phyloP scores from a whole-genome alignment of 2,113 vertebrate species.

The Nesoenas mayeri region DNA sequence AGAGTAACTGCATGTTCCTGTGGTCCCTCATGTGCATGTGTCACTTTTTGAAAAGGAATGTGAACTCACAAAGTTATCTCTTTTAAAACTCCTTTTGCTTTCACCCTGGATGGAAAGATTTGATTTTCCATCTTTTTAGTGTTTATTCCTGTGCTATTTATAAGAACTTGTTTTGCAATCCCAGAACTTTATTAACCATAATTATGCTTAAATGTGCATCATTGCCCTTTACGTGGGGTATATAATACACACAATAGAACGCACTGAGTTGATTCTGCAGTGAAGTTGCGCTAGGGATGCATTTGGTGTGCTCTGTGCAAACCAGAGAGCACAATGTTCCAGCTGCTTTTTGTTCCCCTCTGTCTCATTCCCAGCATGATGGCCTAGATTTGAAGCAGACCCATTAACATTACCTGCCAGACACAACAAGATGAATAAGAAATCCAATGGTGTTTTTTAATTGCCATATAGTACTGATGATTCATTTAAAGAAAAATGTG shows the following conservation, averaged over 20 bases:
- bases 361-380: background rate
- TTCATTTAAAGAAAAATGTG: background rate
- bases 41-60: background rate
- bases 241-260: background rate
- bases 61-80: background rate
- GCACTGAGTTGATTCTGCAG: background rate
- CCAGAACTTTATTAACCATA: conserved; percentile 5
- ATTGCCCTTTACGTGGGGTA: background rate
- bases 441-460: background rate
- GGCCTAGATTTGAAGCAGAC: background rate
- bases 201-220: conserved; percentile 18
- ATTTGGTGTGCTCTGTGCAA: background rate
- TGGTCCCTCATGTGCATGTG: accelerated
- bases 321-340: background rate
- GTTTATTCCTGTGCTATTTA: background rate
- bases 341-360: background rate
- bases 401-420: background rate
- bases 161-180: background rate
- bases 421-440: background rate
- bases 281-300: background rate
- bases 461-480: background rate
- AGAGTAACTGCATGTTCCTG: background rate
- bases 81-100: background rate
- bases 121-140: background rate
- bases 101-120: background rate